Evolutionary conservation across 2,888 invertebrate genomes (phyloP), one percentile per base, ranked within the genome.

Genomic region (Lissonota sp.): DNA sequence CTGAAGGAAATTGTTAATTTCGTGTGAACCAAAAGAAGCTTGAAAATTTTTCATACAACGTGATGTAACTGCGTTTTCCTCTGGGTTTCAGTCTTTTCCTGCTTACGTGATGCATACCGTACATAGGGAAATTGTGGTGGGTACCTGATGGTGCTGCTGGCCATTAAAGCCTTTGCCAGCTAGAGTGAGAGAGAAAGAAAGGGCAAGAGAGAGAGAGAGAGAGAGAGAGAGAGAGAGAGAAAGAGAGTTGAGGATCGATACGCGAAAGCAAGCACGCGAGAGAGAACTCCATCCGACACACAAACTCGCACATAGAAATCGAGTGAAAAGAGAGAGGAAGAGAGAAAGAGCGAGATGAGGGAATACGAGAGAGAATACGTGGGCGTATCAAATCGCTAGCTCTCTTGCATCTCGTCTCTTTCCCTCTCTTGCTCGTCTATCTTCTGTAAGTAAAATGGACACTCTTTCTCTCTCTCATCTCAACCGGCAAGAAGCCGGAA

Each of bases 161-260:
- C 81, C 78, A 81, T 81, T 81, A 81, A 74, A 81, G 70, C 81
- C 73, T 77, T 81, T 81, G 81, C 69, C 51, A 67, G 44, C 72
- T 14, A 44, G 49, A 58, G 46, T 60, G 55, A 51, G 51, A 58
- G 73, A 67, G 63, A 71, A 44, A 14, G 64, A 70, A 39, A 70
- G 49, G 58, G 67, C 51, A n/a, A n/a, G n/a, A n/a, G n/a, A n/a
- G n/a, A n/a, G n/a, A n/a, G n/a, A n/a, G 71, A 57, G 70, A 53
- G 66, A 58, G 80, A 76, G 70, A 79, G 69, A 77, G 73, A 80
- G 83, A 76, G 79, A 73, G 76, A 67, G 57, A 67, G 70, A 14
- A 69, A 75, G 76, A 55, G 75, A 79, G 78, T 79, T 81, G 75
- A 77, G 82, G 83, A 79, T 80, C 81, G 84, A 79, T 82, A 81